phyloP scores from a whole-genome alignment of 2,888 invertebrate species.

The Platynereis dumerilii region DNA sequence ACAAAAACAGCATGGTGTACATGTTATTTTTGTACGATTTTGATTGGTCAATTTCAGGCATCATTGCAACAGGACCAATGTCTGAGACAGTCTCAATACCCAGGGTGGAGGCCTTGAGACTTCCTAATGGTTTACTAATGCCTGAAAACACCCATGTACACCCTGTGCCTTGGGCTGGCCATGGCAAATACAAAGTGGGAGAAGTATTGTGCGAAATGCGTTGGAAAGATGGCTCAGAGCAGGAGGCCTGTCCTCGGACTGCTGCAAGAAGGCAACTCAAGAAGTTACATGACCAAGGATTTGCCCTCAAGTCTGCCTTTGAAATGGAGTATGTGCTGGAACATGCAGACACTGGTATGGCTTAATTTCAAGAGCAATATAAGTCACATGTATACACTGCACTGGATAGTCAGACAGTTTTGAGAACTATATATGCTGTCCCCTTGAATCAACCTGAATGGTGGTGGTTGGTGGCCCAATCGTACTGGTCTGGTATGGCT shows the following conservation, averaged over 20 bases:
- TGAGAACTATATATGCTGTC: no score
- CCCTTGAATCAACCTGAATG: no score
- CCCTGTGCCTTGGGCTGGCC: slow-evolving; percentile 17
- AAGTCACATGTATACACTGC: no score
- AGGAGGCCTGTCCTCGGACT: background rate
- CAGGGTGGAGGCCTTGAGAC: slow-evolving; percentile 5
- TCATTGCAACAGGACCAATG: slow-evolving; percentile 9
- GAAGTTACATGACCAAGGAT: background rate
- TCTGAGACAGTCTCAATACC: slow-evolving; percentile 1
- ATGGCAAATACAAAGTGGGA: slow-evolving; percentile 9
- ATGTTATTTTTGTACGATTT: no score
- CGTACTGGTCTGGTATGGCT: no score
- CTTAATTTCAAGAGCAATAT: no score
- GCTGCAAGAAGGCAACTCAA: background rate
- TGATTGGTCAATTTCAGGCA: slow-evolving; percentile 7
- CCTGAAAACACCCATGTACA: slow-evolving; percentile 25
- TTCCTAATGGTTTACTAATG: slow-evolving; percentile 15
- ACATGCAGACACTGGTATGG: no score
- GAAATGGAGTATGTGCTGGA: background rate
- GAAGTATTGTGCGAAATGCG: slow-evolving; percentile 21
- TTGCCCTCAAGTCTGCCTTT: background rate
- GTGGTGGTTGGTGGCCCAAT: no score
- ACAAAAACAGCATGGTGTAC: no score
- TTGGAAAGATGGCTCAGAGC: slow-evolving; percentile 5
- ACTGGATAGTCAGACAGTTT: no score